phyloP scores from a whole-genome alignment of 2,797 vertebrate genomes.

The Melanotaenia maccullochi region DNA sequence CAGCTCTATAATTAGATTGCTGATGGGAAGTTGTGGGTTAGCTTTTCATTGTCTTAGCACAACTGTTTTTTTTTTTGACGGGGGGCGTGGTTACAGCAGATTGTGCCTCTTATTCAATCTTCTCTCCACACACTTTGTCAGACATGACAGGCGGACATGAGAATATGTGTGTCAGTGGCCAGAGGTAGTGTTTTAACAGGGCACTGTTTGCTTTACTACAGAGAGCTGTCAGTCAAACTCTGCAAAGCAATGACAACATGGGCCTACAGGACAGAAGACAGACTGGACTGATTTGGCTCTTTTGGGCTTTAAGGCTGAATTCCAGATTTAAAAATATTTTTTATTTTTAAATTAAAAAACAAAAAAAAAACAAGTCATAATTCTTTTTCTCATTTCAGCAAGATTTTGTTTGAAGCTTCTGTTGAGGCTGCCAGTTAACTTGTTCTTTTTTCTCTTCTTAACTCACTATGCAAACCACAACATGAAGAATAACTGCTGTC shows the following conservation, averaged over 20 bases:
- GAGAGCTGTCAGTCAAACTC: constrained; percentile 43
- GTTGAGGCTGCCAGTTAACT: too few relatives aligned
- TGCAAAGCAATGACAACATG: constrained; percentile 2
- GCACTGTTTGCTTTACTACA: constrained; percentile 6
- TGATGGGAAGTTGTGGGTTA: constrained; percentile 2
- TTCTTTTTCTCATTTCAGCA: not conserved
- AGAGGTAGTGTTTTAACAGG: constrained; percentile 4
- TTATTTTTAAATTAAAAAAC: not conserved
- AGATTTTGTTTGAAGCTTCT: too few relatives aligned
- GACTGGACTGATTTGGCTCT: not conserved
- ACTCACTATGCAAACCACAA: not conserved
- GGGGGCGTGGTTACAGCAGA: too few relatives aligned
- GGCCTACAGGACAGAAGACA: not conserved
- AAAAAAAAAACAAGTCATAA: not conserved
- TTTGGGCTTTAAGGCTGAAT: not conserved
- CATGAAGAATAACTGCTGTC: not conserved
- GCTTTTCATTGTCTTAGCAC: not conserved
- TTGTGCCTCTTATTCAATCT: too few relatives aligned
- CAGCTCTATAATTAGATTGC: not conserved
- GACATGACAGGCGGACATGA: not conserved
- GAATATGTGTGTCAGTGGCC: constrained; percentile 15
- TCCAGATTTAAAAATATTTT: not conserved
- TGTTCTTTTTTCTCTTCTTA: too few relatives aligned
- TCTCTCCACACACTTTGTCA: too few relatives aligned
- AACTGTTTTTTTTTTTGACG: not conserved